phyloP scores from a whole-genome alignment of 2,113 vertebrate genomes.

The Chitala chitala region DNA sequence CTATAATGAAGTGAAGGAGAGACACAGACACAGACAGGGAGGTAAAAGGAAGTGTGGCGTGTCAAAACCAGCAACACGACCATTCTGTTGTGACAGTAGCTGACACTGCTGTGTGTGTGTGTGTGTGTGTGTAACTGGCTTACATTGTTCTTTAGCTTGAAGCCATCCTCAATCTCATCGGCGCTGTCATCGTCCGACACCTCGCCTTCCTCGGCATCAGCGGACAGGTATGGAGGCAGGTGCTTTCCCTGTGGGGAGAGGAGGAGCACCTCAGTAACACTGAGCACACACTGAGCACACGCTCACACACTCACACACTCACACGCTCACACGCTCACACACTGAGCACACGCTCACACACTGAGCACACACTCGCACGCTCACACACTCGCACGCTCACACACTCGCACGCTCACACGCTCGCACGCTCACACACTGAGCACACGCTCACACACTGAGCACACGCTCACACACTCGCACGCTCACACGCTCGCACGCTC shows the following conservation, averaged over 20 bases:
- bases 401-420: neutral
- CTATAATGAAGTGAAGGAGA: neutral
- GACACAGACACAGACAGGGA: neutral
- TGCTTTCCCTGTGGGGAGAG: constrained; percentile 80
- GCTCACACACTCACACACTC: neutral
- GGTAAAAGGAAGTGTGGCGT: neutral
- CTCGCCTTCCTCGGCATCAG: constrained; percentile 91
- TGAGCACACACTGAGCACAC: neutral
- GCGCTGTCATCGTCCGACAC: constrained; percentile 97
- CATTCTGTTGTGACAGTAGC: constrained; percentile 13
- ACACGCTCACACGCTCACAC: neutral
- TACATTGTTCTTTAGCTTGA: constrained; percentile 86
- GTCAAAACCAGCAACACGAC: neutral
- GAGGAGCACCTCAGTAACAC: neutral
- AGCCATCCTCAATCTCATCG: constrained; percentile 95
- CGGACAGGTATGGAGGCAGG: constrained; percentile 78
- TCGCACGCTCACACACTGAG: too few species aligned
- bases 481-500: neutral
- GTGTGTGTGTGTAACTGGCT: constrained; percentile 36
- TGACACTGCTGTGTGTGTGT: neutral
- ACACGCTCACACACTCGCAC: neutral
- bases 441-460: too few species aligned
- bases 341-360: too few species aligned
- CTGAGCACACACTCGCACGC: neutral
- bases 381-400: neutral